Base-by-base conservation (phyloP, 2,888 invertebrate genomes). In the Eristalis arbustorum region DNA sequence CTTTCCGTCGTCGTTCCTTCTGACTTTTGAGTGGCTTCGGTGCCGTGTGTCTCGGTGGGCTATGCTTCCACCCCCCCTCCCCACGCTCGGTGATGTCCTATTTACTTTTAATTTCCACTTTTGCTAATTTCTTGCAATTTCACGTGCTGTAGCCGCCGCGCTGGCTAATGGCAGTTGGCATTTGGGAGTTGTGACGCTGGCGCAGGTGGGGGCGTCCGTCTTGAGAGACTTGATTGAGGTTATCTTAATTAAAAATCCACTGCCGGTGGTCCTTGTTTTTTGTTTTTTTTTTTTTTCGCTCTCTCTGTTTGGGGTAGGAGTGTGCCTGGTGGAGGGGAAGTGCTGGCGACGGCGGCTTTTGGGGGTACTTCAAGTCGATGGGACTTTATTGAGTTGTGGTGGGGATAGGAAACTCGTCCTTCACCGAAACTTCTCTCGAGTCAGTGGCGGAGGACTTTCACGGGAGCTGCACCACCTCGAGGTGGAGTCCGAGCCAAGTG, bases 31-130 rank as follows among this genome's bases (percentile, higher is more conserved):
- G 59, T 22, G 42, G 63, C 25, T 22, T 25, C 28, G 34, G 22
- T 56, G 49, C 49, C 10, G 56, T 68, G 68, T 42, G n/a, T 56
- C 28, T 34, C 11, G 10, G 31, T 57, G 37, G 59, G 34, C 74
- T 23, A 57, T 77, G 78, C 31, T 31, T 5, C 31, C 8, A 23
- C 72, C 8, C 31, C 8, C 31, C 72, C 8, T 49, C 49, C 49
- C 49, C 18, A 31, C 8, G 31, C 18, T 5, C 18, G 8, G 49
- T 73, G 78, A 74, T 87, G 82, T 83, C 83, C 83, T 83, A 78
- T 87, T 83, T 87, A 87, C 87, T 87, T 87, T 83, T 87, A 87
- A 87, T 87, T 79, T 87, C 87, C 87, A 83, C 82, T 87, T 87
- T 83, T 83, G 83, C 78, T 87, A 87, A 87, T 87, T 87, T 87